phyloP scores from a whole-genome alignment of 2,888 invertebrate genomes.

The Himalopsyche japonica region DNA sequence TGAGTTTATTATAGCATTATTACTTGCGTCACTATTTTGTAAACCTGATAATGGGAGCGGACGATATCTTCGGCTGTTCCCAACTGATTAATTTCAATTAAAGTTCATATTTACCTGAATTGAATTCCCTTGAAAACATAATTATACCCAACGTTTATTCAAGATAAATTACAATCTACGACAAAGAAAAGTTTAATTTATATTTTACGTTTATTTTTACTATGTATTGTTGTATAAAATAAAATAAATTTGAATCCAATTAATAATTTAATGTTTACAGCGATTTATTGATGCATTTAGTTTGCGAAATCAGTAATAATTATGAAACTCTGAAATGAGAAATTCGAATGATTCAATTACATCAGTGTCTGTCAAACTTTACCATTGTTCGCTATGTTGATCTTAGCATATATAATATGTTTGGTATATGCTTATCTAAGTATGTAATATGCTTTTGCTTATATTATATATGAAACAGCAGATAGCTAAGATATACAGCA shows the following conservation, averaged over 20 bases:
- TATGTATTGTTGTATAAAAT: no score
- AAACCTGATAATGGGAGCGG: not conserved
- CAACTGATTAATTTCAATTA: no score
- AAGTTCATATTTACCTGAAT: not conserved
- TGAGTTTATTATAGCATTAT: no score
- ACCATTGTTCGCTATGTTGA: not conserved
- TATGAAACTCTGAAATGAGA: no score
- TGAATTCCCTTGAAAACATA: not conserved
- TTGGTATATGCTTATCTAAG: not conserved
- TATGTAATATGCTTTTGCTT: not conserved
- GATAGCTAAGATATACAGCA: not conserved
- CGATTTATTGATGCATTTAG: no score
- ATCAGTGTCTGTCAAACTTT: not conserved
- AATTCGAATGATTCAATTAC: not conserved
- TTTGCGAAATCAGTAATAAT: no score
- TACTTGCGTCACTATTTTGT: not conserved
- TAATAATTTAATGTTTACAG: no score
- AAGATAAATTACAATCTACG: no score
- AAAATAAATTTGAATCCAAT: no score
- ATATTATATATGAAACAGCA: not conserved
- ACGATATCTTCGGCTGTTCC: not conserved
- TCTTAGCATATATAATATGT: not conserved
- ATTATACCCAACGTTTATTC: not conserved
- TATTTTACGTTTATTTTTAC: no score
- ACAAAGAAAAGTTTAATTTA: no score